A percentile compares a stretch with the other conserved stretches of the same genome.
Evolutionary conservation across 2,888 invertebrate species (phyloP).

Genomic region (Scaptomyza reducta): DNA sequence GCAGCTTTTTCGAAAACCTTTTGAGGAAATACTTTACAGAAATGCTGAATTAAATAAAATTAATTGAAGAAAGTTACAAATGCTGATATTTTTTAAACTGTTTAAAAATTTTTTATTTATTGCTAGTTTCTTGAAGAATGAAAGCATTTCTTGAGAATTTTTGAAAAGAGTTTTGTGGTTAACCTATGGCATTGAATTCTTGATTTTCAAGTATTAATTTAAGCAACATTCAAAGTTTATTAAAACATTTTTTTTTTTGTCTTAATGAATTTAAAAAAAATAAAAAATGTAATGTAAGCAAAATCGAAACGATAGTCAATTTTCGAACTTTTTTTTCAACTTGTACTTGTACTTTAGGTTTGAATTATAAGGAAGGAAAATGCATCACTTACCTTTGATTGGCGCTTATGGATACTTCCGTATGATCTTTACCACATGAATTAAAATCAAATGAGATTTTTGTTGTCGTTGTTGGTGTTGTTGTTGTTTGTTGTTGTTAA

Average conservation of each 20-base stretch:
- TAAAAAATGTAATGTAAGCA: background rate
- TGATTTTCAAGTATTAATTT: too few species aligned
- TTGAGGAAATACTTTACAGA: background rate
- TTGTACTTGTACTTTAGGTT: conserved; percentile 10
- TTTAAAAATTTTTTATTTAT: too few species aligned
- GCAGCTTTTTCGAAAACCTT: background rate
- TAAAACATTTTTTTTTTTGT: background rate
- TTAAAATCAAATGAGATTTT: conserved; percentile 49
- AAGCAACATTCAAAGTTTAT: background rate
- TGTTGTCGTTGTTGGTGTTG: conserved; percentile 43
- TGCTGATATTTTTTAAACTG: too few species aligned
- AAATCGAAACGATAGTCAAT: background rate
- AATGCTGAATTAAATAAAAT: too few species aligned
- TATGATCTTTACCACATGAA: conserved; percentile 82
- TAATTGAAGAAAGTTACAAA: too few species aligned
- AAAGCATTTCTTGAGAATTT: background rate
- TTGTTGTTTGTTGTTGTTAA: conserved; percentile 19
- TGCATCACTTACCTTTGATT: conserved; percentile 83
- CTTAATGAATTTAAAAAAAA: background rate
- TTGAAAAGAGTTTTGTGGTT: background rate
- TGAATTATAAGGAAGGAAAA: conserved; percentile 5
- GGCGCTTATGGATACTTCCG: conserved; percentile 84
- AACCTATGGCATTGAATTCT: background rate
- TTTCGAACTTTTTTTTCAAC: background rate
- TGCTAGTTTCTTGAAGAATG: too few species aligned